phyloP scores from a whole-genome alignment of 2,888 invertebrate species.

The Ommatoiulus sabulosus region DNA sequence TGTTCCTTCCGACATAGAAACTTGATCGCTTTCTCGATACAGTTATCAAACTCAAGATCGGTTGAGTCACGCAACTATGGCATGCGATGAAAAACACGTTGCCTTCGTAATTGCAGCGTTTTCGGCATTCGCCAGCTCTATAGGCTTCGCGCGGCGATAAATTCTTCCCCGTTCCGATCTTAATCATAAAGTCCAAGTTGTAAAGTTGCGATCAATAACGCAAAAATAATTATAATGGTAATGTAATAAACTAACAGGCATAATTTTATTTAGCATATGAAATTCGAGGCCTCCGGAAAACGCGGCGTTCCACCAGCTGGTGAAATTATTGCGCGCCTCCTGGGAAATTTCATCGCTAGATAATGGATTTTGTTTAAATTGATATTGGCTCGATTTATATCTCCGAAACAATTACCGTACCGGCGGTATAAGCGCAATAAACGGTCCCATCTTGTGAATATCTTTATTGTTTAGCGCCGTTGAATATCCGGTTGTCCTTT shows the following conservation, averaged over 20 bases:
- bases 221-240: slow-evolving; percentile 7
- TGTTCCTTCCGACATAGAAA: too few species aligned
- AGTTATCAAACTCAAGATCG: neutral
- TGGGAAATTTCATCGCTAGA: slow-evolving; percentile 11
- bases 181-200: slow-evolving; percentile 4
- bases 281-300: neutral
- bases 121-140: neutral
- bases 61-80: neutral
- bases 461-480: neutral
- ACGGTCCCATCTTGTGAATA: neutral
- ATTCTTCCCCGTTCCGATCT: neutral
- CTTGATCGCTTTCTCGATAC: neutral
- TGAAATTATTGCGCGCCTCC: neutral
- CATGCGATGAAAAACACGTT: neutral
- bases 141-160: neutral
- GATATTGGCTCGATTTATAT: slow-evolving; percentile 19
- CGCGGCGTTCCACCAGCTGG: neutral
- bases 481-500: neutral
- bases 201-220: neutral
- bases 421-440: neutral
- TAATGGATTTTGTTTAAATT: slow-evolving; percentile 12
- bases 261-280: slow-evolving; percentile 2
- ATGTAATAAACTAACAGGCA: neutral
- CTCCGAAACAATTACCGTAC: slow-evolving; percentile 11
- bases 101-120: neutral